Evolutionary conservation across 2,888 invertebrate genomes (phyloP), one percentile per base, ranked within the genome.

Genomic region (Tuta absoluta): DNA sequence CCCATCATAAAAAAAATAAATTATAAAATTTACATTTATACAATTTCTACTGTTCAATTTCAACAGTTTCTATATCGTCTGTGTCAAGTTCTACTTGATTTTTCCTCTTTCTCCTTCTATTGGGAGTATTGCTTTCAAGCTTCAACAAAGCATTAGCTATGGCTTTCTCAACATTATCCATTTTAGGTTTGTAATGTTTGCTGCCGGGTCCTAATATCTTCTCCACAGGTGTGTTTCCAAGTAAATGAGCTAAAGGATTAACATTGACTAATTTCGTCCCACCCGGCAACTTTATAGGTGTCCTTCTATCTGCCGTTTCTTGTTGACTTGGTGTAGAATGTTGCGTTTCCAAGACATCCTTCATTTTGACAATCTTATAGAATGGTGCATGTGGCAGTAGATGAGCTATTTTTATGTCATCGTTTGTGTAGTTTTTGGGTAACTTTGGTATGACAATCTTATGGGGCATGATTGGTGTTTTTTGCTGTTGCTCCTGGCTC

Each of bases 361-460:
- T 79, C 0, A 88, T 76, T 70, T 86, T 88, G 0, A 91, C 81
- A 0, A 91, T 91, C 61, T 89, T 91, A 67, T 74, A 91, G 62
- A 62, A 91, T 0, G 91, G 91, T 0, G 91, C 89, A 67, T 86
- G 74, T 0, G 85, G 71, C 8, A 80, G 71, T 4, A 91, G 63
- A 37, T 87, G 87, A 0, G 85, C 91, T 0, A 91, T 86, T 1
- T 76, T 74, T 0, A 89, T 70, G 0, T 82, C 75, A 0, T 78
- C 74, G 3, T 28, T 53, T 2, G 12, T 7, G 17, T 76, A 77
- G 0, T 75, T 72, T 0, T 72, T 63, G 0, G 83, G 77, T 0
- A 86, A 65, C 7, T 85, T 83, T 0, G 87, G 83, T 17, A 87
- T 72, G 0, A 85, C 68, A 1, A 87, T 74, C 68, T 79, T 79